Conservation (phyloP, 2,888 invertebrate species). For the Hemaris fuciformis region DNA sequence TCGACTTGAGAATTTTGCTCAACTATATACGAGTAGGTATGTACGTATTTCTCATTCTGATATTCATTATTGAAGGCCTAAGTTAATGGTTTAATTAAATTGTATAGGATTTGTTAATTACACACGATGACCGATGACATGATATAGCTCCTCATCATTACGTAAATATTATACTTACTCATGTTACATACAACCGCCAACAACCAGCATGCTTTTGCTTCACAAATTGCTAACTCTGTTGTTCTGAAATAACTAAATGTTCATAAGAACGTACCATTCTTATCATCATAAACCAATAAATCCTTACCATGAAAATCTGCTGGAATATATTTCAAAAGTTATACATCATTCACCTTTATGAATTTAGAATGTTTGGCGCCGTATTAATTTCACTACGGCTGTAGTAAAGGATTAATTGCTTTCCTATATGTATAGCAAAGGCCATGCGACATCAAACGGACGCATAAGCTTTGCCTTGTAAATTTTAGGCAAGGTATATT, state of each 20-base stretch:
- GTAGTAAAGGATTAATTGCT: background rate
- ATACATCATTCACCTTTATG: background rate
- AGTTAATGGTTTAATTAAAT: background rate
- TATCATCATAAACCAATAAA: background rate
- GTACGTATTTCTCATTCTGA: no score
- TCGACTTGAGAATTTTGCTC: background rate
- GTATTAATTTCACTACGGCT: background rate
- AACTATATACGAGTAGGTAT: no score
- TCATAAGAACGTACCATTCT: background rate
- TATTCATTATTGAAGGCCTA: no score
- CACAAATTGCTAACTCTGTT: background rate
- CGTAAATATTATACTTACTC: background rate
- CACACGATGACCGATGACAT: background rate
- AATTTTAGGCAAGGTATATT: background rate
- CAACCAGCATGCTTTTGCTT: background rate
- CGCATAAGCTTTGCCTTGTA: background rate
- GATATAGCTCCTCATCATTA: background rate
- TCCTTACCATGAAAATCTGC: background rate
- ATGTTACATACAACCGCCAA: background rate
- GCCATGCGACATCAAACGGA: background rate
- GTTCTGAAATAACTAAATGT: background rate
- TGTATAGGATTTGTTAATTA: background rate
- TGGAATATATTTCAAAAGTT: no score
- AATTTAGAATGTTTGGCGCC: background rate
- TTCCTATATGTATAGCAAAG: background rate